Evolutionary conservation across 1,140 invertebrate genomes (phyloP).

Genomic region (Periplaneta americana): DNA sequence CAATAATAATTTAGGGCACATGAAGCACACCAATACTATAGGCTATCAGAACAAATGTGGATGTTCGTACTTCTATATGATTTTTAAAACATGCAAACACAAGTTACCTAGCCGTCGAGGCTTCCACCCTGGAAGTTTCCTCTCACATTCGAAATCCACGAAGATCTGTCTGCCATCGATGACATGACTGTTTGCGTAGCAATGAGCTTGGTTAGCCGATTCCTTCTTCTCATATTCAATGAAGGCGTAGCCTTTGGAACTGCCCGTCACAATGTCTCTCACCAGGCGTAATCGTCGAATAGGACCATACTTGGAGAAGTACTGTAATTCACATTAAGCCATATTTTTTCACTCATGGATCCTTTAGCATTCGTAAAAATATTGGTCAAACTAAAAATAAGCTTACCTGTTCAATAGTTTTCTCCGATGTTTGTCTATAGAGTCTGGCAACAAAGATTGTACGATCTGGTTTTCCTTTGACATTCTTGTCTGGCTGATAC

Average conservation of each 20-base stretch:
- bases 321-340: slow-evolving; percentile 34
- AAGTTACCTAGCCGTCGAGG: slow-evolving; percentile 65
- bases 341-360: neutral
- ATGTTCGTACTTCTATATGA: no score
- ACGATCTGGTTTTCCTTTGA: slow-evolving; percentile 60
- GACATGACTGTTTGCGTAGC: slow-evolving; percentile 53
- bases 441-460: slow-evolving; percentile 79
- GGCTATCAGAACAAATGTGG: no score
- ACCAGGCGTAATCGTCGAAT: slow-evolving; percentile 64
- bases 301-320: slow-evolving; percentile 59
- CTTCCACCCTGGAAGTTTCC: slow-evolving; percentile 68
- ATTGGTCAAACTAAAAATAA: neutral
- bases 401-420: slow-evolving; percentile 34
- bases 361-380: neutral
- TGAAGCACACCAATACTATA: no score
- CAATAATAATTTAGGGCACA: no score
- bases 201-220: slow-evolving; percentile 54
- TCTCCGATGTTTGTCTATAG: slow-evolving; percentile 59
- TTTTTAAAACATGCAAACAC: no score
- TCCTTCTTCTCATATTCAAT: slow-evolving; percentile 66
- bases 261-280: slow-evolving; percentile 74
- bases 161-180: slow-evolving; percentile 56
- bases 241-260: slow-evolving; percentile 80
- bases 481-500: slow-evolving; percentile 60
- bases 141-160: slow-evolving; percentile 49